These are phyloP conservation scores for Adelphocoris suturalis DNA, from an alignment of 2,888 invertebrate genomes.

Conservation along the genomic window DNA sequence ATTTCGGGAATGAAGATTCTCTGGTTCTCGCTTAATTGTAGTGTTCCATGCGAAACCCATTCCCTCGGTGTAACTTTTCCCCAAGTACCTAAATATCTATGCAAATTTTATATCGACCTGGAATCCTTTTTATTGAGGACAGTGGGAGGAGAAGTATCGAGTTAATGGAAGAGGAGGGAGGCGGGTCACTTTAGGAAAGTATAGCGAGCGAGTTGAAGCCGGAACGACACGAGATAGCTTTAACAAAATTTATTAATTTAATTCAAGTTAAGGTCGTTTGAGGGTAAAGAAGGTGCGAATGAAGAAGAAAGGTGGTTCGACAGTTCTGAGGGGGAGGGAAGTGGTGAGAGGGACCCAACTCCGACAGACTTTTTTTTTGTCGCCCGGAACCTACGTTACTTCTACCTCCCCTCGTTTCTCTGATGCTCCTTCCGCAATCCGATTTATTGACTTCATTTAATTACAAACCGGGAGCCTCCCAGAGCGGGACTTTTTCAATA, in stretches of 20 bases:
- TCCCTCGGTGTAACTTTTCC: not conserved
- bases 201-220: not conserved
- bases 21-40: not conserved
- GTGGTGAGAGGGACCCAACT: not conserved
- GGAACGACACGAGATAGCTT: not conserved
- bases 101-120: constrained; percentile 21
- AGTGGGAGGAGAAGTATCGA: not conserved
- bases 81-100: not conserved
- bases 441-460: constrained; percentile 15
- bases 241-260: constrained; percentile 26
- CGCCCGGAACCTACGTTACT: not conserved
- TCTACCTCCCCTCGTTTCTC: not conserved
- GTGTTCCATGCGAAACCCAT: not conserved
- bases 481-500: no score
- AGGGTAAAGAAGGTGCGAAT: constrained; percentile 26
- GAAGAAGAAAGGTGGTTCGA: not conserved
- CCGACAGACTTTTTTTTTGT: constrained; percentile 20
- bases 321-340: not conserved
- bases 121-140: constrained; percentile 30
- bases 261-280: constrained; percentile 34
- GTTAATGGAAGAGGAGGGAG: not conserved
- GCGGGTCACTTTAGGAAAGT: not conserved
- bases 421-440: not conserved
- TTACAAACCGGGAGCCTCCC: not conserved
- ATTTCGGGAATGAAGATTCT: no score